Conservation (phyloP, 2,888 invertebrate species). For the Caenorhabditis japonica region DNA sequence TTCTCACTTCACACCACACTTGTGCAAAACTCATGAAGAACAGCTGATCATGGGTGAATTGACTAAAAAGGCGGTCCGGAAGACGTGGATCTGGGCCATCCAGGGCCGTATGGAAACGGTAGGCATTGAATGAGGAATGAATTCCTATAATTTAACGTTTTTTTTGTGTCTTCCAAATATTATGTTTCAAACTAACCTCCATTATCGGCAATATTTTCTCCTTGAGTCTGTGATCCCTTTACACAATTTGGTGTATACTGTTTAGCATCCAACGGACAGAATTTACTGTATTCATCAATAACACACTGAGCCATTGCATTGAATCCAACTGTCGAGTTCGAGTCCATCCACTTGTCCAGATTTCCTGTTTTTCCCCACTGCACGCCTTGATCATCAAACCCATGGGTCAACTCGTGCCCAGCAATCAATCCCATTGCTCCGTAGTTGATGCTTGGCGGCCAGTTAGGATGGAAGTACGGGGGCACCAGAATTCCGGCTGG, state of each 20-base stretch:
- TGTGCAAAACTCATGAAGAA: slow-evolving; percentile 74
- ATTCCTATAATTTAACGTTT: slow-evolving; percentile 78
- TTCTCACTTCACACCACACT: slow-evolving; percentile 70
- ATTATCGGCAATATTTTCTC: slow-evolving; percentile 81
- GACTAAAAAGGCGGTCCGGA: slow-evolving; percentile 60
- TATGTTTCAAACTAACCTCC: no score
- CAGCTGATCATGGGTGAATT: slow-evolving; percentile 73
- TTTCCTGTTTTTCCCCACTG: slow-evolving; percentile 70
- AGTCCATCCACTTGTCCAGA: slow-evolving; percentile 66
- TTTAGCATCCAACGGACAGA: slow-evolving; percentile 62
- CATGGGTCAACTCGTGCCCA: slow-evolving; percentile 94
- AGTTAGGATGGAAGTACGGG: slow-evolving; percentile 71
- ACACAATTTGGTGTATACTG: slow-evolving; percentile 69
- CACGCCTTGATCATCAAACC: slow-evolving; percentile 86
- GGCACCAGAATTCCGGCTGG: slow-evolving; percentile 73
- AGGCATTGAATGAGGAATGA: slow-evolving; percentile 70
- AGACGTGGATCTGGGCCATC: slow-evolving; percentile 70
- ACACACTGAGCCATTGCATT: slow-evolving; percentile 67
- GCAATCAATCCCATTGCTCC: slow-evolving; percentile 98
- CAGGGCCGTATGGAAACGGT: slow-evolving; percentile 62
- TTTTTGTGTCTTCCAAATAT: no score
- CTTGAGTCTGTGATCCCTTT: slow-evolving; percentile 80
- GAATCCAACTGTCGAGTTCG: slow-evolving; percentile 59
- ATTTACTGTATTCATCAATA: slow-evolving; percentile 64
- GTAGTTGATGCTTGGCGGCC: slow-evolving; percentile 80